phyloP scores from a whole-genome alignment of 2,113 vertebrate species.

The Hepsetus odoe region DNA sequence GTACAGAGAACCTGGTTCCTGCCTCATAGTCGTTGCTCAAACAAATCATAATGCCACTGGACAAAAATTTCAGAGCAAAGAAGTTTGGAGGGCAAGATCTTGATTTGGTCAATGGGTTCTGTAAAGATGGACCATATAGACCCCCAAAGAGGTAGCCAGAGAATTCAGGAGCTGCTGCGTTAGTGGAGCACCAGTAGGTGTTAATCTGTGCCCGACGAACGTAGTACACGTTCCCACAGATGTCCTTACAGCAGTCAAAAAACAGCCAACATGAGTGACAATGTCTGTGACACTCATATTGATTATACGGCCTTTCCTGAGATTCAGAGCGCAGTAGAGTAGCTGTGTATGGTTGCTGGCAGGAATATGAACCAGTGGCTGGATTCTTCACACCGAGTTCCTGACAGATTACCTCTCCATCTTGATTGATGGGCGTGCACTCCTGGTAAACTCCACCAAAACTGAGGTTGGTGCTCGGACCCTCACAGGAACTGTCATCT shows the following conservation, averaged over 20 bases:
- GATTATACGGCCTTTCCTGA: conserved; percentile 78
- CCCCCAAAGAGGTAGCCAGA: conserved; percentile 88
- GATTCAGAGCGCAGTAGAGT: conserved; percentile 77
- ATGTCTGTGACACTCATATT: conserved; percentile 70
- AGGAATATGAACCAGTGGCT: conserved; percentile 78
- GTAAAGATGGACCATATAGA: conserved; percentile 72
- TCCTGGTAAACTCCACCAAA: conserved; percentile 86
- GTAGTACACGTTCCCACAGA: conserved; percentile 76
- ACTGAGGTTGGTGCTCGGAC: conserved; percentile 81
- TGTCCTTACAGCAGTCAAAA: conserved; percentile 64
- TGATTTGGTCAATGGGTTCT: conserved; percentile 81
- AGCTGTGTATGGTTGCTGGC: conserved; percentile 66
- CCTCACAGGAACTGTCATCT: conserved; percentile 83
- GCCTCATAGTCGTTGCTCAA: conserved; percentile 81
- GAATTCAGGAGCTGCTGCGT: conserved; percentile 1
- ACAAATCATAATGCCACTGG: conserved; percentile 80
- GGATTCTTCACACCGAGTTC: conserved; percentile 82
- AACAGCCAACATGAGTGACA: conserved; percentile 60
- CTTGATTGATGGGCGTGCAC: conserved; percentile 64
- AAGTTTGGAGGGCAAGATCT: conserved; percentile 79
- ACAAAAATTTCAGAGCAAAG: conserved; percentile 73
- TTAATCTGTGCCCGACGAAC: conserved; percentile 76
- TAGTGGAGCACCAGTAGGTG: too few species aligned
- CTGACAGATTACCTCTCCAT: conserved; percentile 69
- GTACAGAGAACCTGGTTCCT: conserved; percentile 69